Base-by-base conservation (phyloP, 2,888 invertebrate genomes). In the Lamellibrachia satsuma region DNA sequence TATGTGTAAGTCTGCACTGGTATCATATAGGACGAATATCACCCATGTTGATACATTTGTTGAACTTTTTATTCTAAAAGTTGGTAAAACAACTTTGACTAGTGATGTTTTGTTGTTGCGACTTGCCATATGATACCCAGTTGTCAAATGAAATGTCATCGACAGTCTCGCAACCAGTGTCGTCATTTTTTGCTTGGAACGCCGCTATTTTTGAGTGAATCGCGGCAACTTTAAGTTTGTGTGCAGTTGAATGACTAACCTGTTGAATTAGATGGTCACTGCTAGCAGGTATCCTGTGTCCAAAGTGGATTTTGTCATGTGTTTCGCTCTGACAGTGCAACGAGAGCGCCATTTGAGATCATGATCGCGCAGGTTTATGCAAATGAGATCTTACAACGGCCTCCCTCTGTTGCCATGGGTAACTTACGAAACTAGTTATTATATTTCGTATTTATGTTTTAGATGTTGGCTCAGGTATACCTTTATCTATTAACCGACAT, bases 301-400 rank as follows among this genome's bases (percentile, higher is more conserved):
- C 91, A 52, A 92, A 27, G 52, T 90, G 91, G 91, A 92, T 92
- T 92, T 93, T 90, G 52, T 93, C 92, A 90, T 93, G 90, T 93
- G 90, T 92, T 60, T 93, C 93, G 93, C 92, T 91, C 93, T 92
- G 92, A 52, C 92, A 92, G 91, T 93, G 93, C 92, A 93, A 91
- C 90, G 93, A 93, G 93, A 93, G 93, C 93, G 93, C 93, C 93
- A 93, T 93, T 93, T 93, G 93, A 93, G 93, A 92, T 93, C 93
- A 93, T 93, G 75, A 91, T 93, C 57, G 90, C 90, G 93, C 90
- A 93, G 51, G 92, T 93, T 75, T 93, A 93, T 91, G 91, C 91
- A 91, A 93, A 92, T 90, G 91, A 91, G 93, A 92, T 93, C 51
- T 93, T 93, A 91, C 91, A 11, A 52, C 60, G 57, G 57, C 92